phyloP scores from a whole-genome alignment of 2,797 vertebrate genomes.

The Sebastolobus altivelis region DNA sequence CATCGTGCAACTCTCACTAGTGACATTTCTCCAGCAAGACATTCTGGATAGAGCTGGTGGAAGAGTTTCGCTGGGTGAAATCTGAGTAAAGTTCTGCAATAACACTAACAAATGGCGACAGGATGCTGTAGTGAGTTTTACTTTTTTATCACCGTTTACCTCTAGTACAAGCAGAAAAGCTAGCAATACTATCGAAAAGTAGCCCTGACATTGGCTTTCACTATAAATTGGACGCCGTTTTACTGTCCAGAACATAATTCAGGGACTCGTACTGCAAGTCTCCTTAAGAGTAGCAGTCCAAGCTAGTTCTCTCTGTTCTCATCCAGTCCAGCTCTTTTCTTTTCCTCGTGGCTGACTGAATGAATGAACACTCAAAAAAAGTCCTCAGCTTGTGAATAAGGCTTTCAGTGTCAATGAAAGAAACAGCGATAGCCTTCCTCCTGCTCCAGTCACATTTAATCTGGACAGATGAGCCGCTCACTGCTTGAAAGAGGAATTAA shows the following conservation, averaged over 20 bases:
- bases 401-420: slow-evolving; percentile 52
- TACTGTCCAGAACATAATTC: not conserved
- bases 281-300: not conserved
- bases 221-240: not conserved
- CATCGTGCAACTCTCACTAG: too few relatives aligned
- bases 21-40: not conserved
- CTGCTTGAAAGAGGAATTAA: slow-evolving; percentile 10
- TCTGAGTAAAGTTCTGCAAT: too few relatives aligned
- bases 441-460: slow-evolving; percentile 48
- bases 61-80: not conserved
- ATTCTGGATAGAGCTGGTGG: not conserved
- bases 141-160: not conserved
- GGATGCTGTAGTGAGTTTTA: not conserved
- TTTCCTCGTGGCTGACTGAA: slow-evolving; percentile 21
- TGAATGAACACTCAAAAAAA: slow-evolving; percentile 19
- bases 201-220: not conserved
- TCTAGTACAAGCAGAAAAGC: not conserved
- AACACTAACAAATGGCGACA: not conserved
- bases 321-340: slow-evolving; percentile 9
- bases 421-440: slow-evolving; percentile 38
- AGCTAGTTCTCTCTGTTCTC: not conserved
- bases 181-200: not conserved
- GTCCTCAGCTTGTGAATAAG: slow-evolving; percentile 36
- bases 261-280: not conserved
- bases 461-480: slow-evolving; percentile 23